A percentile compares a stretch with the other conserved stretches of the same genome.
Evolutionary conservation across 92 coral and sea anemone species (phyloP).

Genomic region (Porites lobata): DNA sequence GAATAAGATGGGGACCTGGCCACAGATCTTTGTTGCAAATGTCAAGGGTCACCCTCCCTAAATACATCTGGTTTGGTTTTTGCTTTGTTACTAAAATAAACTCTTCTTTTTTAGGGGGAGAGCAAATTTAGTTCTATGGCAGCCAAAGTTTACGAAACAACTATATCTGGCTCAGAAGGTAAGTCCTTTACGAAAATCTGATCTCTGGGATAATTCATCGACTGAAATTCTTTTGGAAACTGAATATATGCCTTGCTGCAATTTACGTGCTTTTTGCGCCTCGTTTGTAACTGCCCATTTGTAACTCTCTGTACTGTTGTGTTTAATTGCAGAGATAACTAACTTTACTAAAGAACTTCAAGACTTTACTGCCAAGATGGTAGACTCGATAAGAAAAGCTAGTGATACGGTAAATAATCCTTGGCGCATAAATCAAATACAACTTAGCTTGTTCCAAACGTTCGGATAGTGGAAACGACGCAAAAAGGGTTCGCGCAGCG

Average conservation of each 20-base stretch:
- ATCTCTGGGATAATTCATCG: too few species aligned
- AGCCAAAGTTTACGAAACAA: conserved; percentile 49
- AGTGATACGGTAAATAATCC: conserved; percentile 44
- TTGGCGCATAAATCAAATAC: neutral
- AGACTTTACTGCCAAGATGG: conserved; percentile 41
- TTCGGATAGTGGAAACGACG: neutral
- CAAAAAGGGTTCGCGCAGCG: too few species aligned
- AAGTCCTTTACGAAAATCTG: neutral
- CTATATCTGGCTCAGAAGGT: conserved; percentile 82
- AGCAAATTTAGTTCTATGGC: conserved; percentile 61
- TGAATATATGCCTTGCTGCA: too few species aligned
- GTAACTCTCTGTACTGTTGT: too few species aligned
- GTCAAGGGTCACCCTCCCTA: too few species aligned
- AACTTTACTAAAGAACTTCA: conserved; percentile 57
- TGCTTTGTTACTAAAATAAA: too few species aligned
- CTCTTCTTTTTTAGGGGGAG: conserved; percentile 59
- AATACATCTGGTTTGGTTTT: too few species aligned
- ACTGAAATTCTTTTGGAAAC: too few species aligned
- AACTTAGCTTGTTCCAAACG: neutral
- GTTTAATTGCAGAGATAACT: conserved; percentile 40
- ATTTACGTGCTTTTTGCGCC: too few species aligned
- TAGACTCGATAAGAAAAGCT: conserved; percentile 27
- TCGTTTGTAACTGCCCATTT: neutral
- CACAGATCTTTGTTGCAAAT: too few species aligned
- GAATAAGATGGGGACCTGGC: too few species aligned